Percentiles rank a stretch among this genome's conserved stretches.
These are phyloP conservation scores for Whitmania pigra DNA, from an alignment of 1,140 invertebrate genomes.

Conservation along the genomic window DNA sequence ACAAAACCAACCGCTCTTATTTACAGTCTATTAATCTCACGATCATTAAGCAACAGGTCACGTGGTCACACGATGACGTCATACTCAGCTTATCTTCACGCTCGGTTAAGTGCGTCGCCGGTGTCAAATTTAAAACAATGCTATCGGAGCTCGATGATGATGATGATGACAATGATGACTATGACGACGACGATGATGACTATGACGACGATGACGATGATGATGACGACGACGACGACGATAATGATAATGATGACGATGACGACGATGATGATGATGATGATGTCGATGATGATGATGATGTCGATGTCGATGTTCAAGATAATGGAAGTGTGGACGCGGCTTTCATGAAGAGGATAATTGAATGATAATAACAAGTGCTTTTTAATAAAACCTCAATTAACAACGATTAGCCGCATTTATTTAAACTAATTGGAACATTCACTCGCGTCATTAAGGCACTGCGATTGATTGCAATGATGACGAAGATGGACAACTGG, in stretches of 20 bases:
- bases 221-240: neutral
- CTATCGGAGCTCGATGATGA: neutral
- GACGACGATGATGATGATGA: neutral
- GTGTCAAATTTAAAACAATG: constrained; percentile 8
- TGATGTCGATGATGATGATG: neutral
- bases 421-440: neutral
- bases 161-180: neutral
- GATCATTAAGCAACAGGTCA: constrained; percentile 11
- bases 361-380: neutral
- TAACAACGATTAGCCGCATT: neutral
- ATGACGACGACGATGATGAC: neutral
- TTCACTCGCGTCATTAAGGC: too few species aligned
- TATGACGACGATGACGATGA: neutral
- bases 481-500: neutral
- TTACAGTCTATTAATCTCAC: neutral
- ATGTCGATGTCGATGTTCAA: neutral
- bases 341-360: neutral
- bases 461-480: neutral
- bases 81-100: constrained; percentile 3
- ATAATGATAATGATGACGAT: neutral
- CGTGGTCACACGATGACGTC: constrained; percentile 10
- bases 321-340: neutral
- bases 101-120: neutral
- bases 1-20: neutral
- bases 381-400: neutral